Evolutionary conservation across 2,888 invertebrate species (phyloP).

Genomic region (Caenorhabditis drosophilae): DNA sequence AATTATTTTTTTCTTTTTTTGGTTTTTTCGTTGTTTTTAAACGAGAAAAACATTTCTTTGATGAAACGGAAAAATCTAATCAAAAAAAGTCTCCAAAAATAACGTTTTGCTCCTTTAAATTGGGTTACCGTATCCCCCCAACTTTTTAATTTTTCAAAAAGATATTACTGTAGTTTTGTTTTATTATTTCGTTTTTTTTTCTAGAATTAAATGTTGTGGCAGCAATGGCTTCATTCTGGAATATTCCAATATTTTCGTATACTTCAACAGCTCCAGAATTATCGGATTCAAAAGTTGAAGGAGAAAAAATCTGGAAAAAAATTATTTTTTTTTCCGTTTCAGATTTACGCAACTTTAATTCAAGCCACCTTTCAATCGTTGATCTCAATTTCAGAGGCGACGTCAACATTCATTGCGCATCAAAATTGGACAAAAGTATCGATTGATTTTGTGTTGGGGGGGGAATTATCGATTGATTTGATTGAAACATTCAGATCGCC

Average conservation of each 20-base stretch:
- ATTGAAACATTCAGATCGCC: conserved; percentile 31
- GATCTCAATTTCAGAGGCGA: conserved; percentile 37
- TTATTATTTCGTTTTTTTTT: too few relatives aligned
- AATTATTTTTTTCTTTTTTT: too few relatives aligned
- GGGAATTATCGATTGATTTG: background rate
- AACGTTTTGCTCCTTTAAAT: too few relatives aligned
- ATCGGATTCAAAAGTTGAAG: conserved; percentile 47
- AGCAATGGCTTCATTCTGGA: conserved; percentile 55
- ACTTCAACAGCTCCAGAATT: conserved; percentile 50
- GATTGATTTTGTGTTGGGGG: background rate
- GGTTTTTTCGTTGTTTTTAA: too few relatives aligned
- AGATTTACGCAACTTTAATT: conserved; percentile 57
- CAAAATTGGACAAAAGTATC: conserved; percentile 34
- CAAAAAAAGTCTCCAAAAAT: too few relatives aligned
- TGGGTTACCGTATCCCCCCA: too few relatives aligned
- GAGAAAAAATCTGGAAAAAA: background rate
- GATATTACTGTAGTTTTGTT: too few relatives aligned
- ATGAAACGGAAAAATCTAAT: too few relatives aligned
- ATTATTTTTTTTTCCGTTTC: background rate
- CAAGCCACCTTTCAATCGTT: conserved; percentile 36
- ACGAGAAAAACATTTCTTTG: too few relatives aligned
- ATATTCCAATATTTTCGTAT: conserved; percentile 51
- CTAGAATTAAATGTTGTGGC: conserved; percentile 51
- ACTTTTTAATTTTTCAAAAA: too few relatives aligned
- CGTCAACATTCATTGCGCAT: conserved; percentile 41